Base-by-base conservation (phyloP, 2,113 vertebrate genomes). In the Phrynosoma blainvillii region DNA sequence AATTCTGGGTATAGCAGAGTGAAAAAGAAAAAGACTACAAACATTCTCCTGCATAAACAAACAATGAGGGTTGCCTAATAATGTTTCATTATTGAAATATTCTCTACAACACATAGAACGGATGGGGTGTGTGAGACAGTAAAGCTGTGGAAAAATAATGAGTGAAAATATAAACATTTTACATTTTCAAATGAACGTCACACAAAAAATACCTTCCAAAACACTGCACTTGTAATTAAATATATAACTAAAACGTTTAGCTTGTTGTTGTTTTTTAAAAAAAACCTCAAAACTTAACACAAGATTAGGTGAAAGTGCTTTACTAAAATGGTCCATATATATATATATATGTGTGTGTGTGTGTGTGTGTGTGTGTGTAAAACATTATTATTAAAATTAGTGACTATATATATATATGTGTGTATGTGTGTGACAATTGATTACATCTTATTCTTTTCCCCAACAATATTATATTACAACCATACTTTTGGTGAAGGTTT, bases 1-100 rank as follows among this genome's bases (percentile, higher is more conserved):
- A 89, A 96, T 96, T 95, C 95, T 93, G 96, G 95, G 96, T 96
- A 94, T 85, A 82, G 84, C 78, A 54, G 89, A 91, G 90, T 32
- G 92, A 88, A 25, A 66, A 25, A 90, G 87, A 93, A 89, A 82
- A 36, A 66, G 40, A 56, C 8, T 36, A 54, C 42, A 56, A 62
- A 25, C 52, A n/a, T 82, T 36, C 32, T n/a, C 7, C 40, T n/a
- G 16, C 32, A 16, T 73, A 42, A 12, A 20, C 65, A 56, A 36
- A 91, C 62, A 75, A 36, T 91, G 89, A 93, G 93, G 87, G 87
- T 88, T 93, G 93, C 80, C 88, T 78, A 1, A 83, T 0, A 2
- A 73, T 25, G 92, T 81, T 89, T 85, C 70, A 65, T 77, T 79
- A 85, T 27, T 71, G 52, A 90, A 87, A 52, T 86, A 70, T 30